phyloP scores from a whole-genome alignment of 2,888 invertebrate species.

The Tortricodes alternella region DNA sequence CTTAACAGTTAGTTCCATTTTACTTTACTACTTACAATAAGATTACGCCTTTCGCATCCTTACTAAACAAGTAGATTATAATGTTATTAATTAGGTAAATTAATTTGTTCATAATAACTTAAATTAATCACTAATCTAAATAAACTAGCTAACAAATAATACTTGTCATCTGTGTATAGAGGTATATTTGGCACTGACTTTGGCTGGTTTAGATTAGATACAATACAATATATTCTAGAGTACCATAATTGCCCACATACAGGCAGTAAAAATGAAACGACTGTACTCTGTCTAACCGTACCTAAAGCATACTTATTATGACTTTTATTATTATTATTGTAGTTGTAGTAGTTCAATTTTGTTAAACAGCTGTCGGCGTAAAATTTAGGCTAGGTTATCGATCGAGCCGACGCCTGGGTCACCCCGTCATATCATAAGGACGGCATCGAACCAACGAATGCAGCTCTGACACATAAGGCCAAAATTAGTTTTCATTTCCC shows the following conservation, averaged over 20 bases:
- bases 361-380: not conserved
- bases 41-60: not conserved
- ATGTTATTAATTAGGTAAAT: not conserved
- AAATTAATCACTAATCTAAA: slow-evolving; percentile 19
- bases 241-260: not conserved
- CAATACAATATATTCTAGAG: not conserved
- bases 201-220: slow-evolving; percentile 11
- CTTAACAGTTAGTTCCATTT: slow-evolving; percentile 13
- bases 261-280: not conserved
- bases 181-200: slow-evolving; percentile 22
- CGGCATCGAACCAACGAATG: slow-evolving; percentile 15
- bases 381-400: not conserved
- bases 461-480: not conserved
- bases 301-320: not conserved
- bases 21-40: slow-evolving; percentile 11
- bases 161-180: slow-evolving; percentile 22
- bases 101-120: slow-evolving; percentile 9
- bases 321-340: no score
- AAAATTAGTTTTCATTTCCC: not conserved
- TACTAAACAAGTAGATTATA: not conserved
- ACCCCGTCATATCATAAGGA: slow-evolving; percentile 8
- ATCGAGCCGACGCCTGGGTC: not conserved
- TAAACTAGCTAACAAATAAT: slow-evolving; percentile 10
- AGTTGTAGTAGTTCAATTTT: not conserved
- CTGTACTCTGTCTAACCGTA: not conserved